A percentile compares a stretch with the other conserved stretches of the same genome.
These are phyloP conservation scores for Lithobates pipiens DNA, from an alignment of 2,797 vertebrate genomes.

Conservation along the genomic window DNA sequence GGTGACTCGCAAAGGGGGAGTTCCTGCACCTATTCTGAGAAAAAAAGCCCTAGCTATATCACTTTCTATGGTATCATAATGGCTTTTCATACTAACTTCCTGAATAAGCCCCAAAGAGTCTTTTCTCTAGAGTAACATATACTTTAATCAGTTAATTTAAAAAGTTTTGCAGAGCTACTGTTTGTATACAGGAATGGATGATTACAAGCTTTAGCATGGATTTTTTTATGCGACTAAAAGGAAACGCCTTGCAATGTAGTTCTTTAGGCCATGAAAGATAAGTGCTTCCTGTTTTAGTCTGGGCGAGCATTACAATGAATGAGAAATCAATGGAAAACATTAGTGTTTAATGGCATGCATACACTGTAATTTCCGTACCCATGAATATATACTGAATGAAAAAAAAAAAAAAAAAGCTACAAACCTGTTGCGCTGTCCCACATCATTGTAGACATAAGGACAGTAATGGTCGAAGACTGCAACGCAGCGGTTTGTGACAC, in stretches of 20 bases:
- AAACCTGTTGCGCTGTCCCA: constrained; percentile 67
- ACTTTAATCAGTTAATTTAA: not conserved
- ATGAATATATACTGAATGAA: not conserved
- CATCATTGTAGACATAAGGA: constrained; percentile 67
- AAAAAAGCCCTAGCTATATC: too few species aligned
- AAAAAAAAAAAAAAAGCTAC: not conserved
- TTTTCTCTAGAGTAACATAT: not conserved
- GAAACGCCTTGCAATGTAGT: not conserved
- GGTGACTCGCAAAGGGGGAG: too few species aligned
- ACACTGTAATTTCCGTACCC: not conserved
- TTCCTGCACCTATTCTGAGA: too few species aligned
- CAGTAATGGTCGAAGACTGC: constrained; percentile 67
- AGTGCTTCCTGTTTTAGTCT: not conserved
- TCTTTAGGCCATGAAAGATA: not conserved
- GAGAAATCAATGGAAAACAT: constrained; percentile 15
- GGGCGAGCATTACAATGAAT: not conserved
- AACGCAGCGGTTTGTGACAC: constrained; percentile 64
- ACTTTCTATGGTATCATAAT: not conserved
- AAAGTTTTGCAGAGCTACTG: not conserved
- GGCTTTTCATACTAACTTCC: not conserved
- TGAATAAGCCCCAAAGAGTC: not conserved
- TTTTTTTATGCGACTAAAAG: not conserved
- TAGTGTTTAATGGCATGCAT: not conserved
- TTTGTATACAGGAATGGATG: not conserved
- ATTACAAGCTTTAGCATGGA: not conserved